phyloP scores from a whole-genome alignment of 2,888 invertebrate genomes.

The Watsonalla binaria region DNA sequence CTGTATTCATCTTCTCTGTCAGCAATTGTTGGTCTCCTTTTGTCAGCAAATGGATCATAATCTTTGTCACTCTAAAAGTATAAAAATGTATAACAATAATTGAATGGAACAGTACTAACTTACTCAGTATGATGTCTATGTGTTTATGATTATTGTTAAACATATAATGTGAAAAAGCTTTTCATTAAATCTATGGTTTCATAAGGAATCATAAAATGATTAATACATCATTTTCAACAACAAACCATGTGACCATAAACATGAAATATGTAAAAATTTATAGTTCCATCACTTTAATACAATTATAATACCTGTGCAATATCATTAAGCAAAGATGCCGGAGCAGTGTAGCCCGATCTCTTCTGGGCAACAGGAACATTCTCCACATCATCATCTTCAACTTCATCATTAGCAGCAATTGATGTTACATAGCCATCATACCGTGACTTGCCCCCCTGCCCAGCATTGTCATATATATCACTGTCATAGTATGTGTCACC shows the following conservation, averaged over 20 bases:
- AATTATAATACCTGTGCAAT: conserved; percentile 84
- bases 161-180: too few relatives aligned
- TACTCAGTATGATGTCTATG: not conserved
- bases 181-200: too few relatives aligned
- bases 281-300: not conserved
- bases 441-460: conserved; percentile 83
- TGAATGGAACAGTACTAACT: not conserved
- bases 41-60: conserved; percentile 96
- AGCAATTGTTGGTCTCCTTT: conserved; percentile 93
- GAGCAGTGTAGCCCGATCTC: conserved; percentile 89
- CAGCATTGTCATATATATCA: conserved; percentile 92
- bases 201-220: too few relatives aligned
- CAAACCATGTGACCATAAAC: too few relatives aligned
- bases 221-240: too few relatives aligned
- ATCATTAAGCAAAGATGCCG: conserved; percentile 93
- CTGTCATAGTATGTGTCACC: conserved; percentile 94
- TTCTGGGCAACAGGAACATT: conserved; percentile 85
- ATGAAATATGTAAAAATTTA: too few relatives aligned
- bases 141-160: too few relatives aligned
- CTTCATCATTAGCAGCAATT: conserved; percentile 97
- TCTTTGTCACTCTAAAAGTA: conserved; percentile 89
- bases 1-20: conserved; percentile 99
- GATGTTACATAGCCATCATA: conserved; percentile 97
- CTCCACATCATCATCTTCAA: conserved; percentile 95
- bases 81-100: conserved; percentile 1